Conservation (phyloP, 2,888 invertebrate species). For the Xylota segnis region DNA sequence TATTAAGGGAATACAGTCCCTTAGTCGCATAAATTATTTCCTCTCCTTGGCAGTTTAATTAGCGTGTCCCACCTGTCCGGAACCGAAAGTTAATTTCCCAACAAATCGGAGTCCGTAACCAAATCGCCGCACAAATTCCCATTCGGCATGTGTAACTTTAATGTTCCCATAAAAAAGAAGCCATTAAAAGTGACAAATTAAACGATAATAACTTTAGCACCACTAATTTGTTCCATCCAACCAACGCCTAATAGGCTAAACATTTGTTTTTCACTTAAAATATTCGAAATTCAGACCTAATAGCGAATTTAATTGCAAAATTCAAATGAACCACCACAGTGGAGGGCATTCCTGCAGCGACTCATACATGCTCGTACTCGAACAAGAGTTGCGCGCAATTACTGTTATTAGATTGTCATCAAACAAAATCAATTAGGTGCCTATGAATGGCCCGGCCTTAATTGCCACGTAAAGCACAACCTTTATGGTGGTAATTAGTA, state of each 20-base stretch:
- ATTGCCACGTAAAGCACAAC: slow-evolving; percentile 25
- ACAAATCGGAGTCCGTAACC: background rate
- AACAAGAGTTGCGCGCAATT: background rate
- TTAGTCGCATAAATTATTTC: too few relatives aligned
- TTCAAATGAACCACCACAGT: slow-evolving; percentile 16
- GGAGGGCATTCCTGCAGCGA: background rate
- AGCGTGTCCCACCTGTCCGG: too few relatives aligned
- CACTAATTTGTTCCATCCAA: slow-evolving; percentile 12
- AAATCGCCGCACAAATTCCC: slow-evolving; percentile 8
- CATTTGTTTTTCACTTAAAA: background rate
- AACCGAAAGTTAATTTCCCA: background rate
- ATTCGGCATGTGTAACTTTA: slow-evolving; percentile 14
- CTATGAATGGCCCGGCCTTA: slow-evolving; percentile 36
- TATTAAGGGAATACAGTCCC: too few relatives aligned
- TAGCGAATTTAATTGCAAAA: slow-evolving; percentile 31
- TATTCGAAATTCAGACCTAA: slow-evolving; percentile 8
- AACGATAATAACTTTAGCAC: slow-evolving; percentile 15
- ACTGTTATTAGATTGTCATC: slow-evolving; percentile 25
- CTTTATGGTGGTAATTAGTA: slow-evolving; percentile 41
- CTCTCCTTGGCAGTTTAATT: too few relatives aligned
- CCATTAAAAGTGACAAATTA: slow-evolving; percentile 31
- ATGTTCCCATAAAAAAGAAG: slow-evolving; percentile 9
- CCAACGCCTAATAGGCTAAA: slow-evolving; percentile 1
- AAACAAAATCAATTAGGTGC: slow-evolving; percentile 45
- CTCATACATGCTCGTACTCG: background rate